These are phyloP conservation scores for Pterobdella sp. DNA, from an alignment of 2,888 invertebrate genomes.

Conservation along the genomic window DNA sequence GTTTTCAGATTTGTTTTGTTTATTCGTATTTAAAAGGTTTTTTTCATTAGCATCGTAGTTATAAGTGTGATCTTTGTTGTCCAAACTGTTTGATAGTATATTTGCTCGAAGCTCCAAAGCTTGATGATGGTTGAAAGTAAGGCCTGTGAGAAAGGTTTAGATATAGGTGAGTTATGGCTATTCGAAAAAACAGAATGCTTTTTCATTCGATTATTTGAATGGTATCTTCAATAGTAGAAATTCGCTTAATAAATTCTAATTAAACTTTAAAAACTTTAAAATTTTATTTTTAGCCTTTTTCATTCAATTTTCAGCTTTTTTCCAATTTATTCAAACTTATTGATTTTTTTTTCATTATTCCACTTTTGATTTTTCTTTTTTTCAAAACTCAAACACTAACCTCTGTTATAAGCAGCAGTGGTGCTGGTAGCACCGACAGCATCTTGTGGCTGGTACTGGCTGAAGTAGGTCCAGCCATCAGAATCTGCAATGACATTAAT, in stretches of 20 bases:
- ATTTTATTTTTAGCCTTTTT: too few relatives aligned
- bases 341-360: too few relatives aligned
- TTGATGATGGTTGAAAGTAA: not conserved
- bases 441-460: constrained; percentile 3
- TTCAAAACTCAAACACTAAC: too few relatives aligned
- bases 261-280: not conserved
- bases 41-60: constrained; percentile 1
- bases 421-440: not conserved
- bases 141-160: not conserved
- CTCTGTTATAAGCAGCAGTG: not conserved
- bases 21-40: not conserved
- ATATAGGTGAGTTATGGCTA: too few relatives aligned
- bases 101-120: not conserved
- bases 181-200: too few relatives aligned
- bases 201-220: too few relatives aligned
- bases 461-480: not conserved
- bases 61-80: not conserved
- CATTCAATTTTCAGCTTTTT: not conserved
- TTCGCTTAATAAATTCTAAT: too few relatives aligned
- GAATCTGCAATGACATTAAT: too few relatives aligned
- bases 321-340: not conserved
- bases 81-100: not conserved
- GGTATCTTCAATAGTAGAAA: too few relatives aligned
- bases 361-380: too few relatives aligned
- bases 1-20: not conserved